Base-by-base conservation (phyloP, 37 sponge, comb jelly and placozoan species). In the Agelas oroides region DNA sequence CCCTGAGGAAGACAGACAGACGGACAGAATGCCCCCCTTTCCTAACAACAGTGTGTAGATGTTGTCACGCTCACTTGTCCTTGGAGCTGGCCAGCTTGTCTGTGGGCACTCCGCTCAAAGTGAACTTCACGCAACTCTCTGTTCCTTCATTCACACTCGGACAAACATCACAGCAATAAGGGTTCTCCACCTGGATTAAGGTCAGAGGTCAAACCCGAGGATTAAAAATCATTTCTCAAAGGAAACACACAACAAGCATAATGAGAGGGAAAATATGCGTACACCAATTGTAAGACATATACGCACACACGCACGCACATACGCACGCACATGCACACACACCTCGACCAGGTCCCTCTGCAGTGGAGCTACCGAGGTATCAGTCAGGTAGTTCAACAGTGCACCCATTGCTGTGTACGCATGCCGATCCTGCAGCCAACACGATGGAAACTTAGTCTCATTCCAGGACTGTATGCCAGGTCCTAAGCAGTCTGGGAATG, bases 361-460 rank as follows among this genome's bases (percentile, higher is more conserved):
- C 35, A 98, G 84, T 34, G 99, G 99, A 53, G 99, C 92, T n/a
- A 92, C 99, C 18, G 99, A 79, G 30, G 94, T 94, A 60, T 89
- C 87, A 30, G 87, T 81, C 39, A 98, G 78, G 73, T 98, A 98
- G 65, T 92, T 85, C 46, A 92, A 14, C 3, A 97, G 33, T 0
- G 80, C 31, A 16, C 61, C 81, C 59, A 87, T 82, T 23, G 96
- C 91, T 20, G 88, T 36, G 19, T 89, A 60, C 23, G 21, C 37
- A 59, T 78, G 71, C 5, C 77, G 76, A 34, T 95, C 86, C 73
- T 68, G 19, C 3, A 46, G 46, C 3, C 8, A 46, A 46, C 3
- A 46, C 8, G 6, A 46, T 46, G 46, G 8, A 3, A 46, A n/a
- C n/a, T n/a, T n/a, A n/a, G n/a, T n/a, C n/a, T n/a, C n/a, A n/a